phyloP scores from a whole-genome alignment of 2,113 vertebrate species.

The Boulengeromyrus knoepffleri region DNA sequence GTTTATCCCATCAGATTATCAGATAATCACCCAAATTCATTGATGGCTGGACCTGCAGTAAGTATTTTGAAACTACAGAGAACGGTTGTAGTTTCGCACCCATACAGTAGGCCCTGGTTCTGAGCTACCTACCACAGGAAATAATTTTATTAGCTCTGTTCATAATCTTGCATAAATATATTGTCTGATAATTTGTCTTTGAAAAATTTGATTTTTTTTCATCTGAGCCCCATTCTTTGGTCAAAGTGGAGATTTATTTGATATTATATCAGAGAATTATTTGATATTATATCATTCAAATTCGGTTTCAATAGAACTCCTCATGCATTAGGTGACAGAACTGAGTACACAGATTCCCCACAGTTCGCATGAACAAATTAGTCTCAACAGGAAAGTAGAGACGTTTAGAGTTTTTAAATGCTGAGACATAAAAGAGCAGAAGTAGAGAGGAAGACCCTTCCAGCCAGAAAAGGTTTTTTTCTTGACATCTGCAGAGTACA shows the following conservation, averaged over 20 bases:
- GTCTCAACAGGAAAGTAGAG: neutral
- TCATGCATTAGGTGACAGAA: neutral
- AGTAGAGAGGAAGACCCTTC: neutral
- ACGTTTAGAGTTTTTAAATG: neutral
- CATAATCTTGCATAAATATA: neutral
- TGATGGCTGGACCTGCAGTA: neutral
- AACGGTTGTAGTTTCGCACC: neutral
- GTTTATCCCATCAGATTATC: neutral
- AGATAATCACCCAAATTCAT: neutral
- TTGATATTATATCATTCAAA: neutral
- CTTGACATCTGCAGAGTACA: neutral
- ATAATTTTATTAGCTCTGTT: neutral
- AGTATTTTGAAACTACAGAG: neutral
- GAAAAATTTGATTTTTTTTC: neutral
- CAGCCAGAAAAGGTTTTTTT: neutral
- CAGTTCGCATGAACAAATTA: neutral
- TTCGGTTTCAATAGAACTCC: neutral
- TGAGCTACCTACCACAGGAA: neutral
- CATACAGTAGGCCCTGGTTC: neutral
- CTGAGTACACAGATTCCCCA: neutral
- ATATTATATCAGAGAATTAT: neutral
- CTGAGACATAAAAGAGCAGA: neutral
- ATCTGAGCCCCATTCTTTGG: neutral
- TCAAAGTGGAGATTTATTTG: neutral
- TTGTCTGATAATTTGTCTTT: neutral